phyloP scores from a whole-genome alignment of 2,888 invertebrate genomes.

The Agonopterix subpropinquella region DNA sequence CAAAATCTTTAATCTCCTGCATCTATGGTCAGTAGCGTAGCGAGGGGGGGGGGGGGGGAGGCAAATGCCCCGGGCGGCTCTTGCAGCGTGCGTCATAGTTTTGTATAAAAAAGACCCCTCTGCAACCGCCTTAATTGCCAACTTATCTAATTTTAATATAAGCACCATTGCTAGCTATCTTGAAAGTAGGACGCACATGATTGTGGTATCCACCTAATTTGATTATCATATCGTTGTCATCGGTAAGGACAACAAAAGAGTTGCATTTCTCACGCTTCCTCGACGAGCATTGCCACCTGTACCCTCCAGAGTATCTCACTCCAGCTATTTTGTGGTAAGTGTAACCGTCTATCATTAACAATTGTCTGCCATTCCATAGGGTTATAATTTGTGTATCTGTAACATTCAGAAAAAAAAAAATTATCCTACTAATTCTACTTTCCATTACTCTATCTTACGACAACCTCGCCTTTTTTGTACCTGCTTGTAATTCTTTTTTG shows the following conservation, averaged over 20 bases:
- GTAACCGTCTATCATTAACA: conserved; percentile 18
- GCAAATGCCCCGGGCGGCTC: no score
- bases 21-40: no score
- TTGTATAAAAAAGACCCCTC: no score
- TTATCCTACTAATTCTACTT: no score
- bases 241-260: background rate
- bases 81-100: no score
- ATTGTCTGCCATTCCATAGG: background rate
- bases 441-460: no score
- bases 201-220: background rate
- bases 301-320: background rate
- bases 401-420: background rate
- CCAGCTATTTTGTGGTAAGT: conserved; percentile 14
- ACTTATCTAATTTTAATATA: background rate
- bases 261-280: background rate
- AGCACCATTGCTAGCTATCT: background rate
- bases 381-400: background rate
- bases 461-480: no score
- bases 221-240: background rate
- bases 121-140: no score
- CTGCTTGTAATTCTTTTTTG: no score
- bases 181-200: background rate
- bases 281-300: background rate
- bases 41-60: no score
- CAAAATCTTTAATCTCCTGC: no score